phyloP scores from a whole-genome alignment of 1,140 invertebrate species.

The Drosophila ironensis region DNA sequence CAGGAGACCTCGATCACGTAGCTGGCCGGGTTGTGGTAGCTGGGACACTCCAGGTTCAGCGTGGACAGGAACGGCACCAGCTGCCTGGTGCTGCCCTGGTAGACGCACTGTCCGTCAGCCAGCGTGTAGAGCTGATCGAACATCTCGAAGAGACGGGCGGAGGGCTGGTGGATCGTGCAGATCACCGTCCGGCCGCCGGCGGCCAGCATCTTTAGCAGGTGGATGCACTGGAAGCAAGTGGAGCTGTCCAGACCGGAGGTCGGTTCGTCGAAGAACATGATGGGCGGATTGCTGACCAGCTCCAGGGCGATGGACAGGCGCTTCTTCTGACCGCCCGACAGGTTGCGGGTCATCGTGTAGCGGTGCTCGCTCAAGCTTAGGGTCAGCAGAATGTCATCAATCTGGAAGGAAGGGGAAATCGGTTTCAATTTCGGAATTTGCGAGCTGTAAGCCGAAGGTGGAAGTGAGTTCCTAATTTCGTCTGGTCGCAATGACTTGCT shows the following conservation, averaged over 20 bases:
- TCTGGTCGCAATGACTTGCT: conserved; percentile 16
- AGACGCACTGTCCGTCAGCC: conserved; percentile 96
- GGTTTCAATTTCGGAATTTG: no score
- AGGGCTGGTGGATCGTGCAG: conserved; percentile 99
- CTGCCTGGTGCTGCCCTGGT: conserved; percentile 92
- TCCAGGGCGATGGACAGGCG: conserved; percentile 97
- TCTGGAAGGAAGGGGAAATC: conserved; percentile 83
- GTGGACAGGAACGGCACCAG: conserved; percentile 94
- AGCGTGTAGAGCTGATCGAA: conserved; percentile 98
- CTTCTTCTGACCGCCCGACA: conserved; percentile 98
- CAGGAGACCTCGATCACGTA: conserved; percentile 98
- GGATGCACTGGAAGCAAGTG: conserved; percentile 96
- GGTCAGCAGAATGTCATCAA: conserved; percentile 94
- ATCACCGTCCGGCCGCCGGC: conserved; percentile 96
- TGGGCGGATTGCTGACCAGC: conserved; percentile 95
- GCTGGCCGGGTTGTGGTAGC: conserved; percentile 98
- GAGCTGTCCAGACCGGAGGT: conserved; percentile 97
- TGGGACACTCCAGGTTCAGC: conserved; percentile 93
- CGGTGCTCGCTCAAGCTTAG: conserved; percentile 93
- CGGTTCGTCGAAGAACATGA: conserved; percentile 99
- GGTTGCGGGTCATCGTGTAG: conserved; percentile 93
- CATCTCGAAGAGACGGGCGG: conserved; percentile 97
- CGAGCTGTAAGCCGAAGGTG: neutral
- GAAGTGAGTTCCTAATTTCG: conserved; percentile 6
- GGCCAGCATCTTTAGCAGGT: conserved; percentile 92